Evolutionary conservation across 2,797 vertebrate genomes (phyloP).

Genomic region (Pipistrellus pipistrellus): DNA sequence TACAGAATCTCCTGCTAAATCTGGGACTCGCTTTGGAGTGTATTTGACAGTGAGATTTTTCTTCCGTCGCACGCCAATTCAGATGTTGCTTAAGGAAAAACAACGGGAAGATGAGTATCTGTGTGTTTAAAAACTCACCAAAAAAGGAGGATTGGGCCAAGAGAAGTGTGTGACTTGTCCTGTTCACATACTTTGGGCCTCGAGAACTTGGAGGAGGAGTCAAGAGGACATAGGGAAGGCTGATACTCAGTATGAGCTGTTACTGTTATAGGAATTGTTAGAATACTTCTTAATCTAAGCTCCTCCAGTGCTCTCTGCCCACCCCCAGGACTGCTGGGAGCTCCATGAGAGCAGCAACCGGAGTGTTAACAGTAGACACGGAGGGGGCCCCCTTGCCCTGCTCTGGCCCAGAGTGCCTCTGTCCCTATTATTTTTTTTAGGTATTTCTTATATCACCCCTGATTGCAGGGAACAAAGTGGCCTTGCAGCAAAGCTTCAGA

Average conservation of each 20-base stretch:
- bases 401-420: neutral
- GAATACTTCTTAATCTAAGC: neutral
- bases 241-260: neutral
- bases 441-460: neutral
- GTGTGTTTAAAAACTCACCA: constrained; percentile 1
- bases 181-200: neutral
- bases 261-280: neutral
- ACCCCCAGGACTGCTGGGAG: neutral
- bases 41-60: neutral
- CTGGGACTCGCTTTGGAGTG: constrained; percentile 8
- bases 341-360: neutral
- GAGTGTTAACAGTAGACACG: neutral
- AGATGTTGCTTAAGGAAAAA: constrained; percentile 38
- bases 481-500: neutral
- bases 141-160: neutral
- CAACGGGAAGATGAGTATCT: neutral
- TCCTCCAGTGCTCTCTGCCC: neutral
- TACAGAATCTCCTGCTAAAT: constrained; percentile 52
- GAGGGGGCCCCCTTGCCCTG: too few relatives aligned
- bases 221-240: neutral
- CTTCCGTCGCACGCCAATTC: neutral
- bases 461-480: neutral
- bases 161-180: neutral
- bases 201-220: neutral
- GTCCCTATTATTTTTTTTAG: neutral